A percentile compares a stretch with the other conserved stretches of the same genome.
phyloP scores from a whole-genome alignment of 2,888 invertebrate genomes.

The Clostera curtula region DNA sequence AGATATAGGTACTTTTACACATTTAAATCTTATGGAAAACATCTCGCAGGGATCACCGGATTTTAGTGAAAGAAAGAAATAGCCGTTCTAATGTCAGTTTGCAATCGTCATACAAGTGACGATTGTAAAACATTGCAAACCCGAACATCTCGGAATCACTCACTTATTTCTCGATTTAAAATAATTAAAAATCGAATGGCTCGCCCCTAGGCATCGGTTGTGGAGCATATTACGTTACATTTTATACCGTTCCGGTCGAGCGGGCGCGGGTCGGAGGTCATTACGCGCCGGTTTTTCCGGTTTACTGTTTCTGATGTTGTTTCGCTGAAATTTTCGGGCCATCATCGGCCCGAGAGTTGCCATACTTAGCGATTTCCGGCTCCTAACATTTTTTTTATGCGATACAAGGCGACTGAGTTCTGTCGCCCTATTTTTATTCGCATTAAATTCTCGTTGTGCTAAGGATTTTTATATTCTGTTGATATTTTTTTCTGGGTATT shows the following conservation, averaged over 20 bases:
- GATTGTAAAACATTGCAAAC: too few species aligned
- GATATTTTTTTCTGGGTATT: neutral
- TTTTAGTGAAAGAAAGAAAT: too few species aligned
- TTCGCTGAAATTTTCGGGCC: conserved; percentile 20
- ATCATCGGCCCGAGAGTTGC: conserved; percentile 15
- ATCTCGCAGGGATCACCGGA: too few species aligned
- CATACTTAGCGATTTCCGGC: conserved; percentile 21
- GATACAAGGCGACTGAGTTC: conserved; percentile 10
- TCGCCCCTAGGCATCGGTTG: conserved; percentile 18
- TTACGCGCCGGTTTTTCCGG: conserved; percentile 27
- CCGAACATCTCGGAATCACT: too few species aligned
- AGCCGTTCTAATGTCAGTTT: too few species aligned
- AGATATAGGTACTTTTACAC: too few species aligned
- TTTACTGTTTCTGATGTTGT: conserved; percentile 25
- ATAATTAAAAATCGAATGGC: too few species aligned
- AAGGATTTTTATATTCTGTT: conserved; percentile 4
- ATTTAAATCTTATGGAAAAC: too few species aligned
- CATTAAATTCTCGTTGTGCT: conserved; percentile 16
- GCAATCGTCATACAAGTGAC: too few species aligned
- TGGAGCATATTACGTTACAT: conserved; percentile 25
- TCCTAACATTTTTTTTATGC: conserved; percentile 18
- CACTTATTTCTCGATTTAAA: too few species aligned
- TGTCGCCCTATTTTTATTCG: conserved; percentile 14
- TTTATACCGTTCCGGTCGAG: conserved; percentile 29
- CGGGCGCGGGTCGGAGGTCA: conserved; percentile 24